These are phyloP conservation scores for Bufo bufo DNA, from an alignment of 2,113 vertebrate genomes.

Conservation along the genomic window DNA sequence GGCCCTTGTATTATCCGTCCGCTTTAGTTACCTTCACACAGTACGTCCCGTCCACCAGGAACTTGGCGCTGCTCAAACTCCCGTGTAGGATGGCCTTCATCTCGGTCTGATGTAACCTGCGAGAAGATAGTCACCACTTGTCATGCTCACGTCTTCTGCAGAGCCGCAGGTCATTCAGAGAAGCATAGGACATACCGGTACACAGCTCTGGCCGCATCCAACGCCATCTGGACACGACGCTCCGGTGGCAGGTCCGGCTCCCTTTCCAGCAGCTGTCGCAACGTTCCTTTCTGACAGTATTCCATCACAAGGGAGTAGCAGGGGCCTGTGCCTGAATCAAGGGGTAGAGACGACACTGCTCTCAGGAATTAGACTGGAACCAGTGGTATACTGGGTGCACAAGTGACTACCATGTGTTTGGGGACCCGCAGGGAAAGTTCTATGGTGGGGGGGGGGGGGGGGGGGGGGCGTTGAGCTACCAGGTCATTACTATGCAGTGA, in stretches of 20 bases:
- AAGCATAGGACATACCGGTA: conserved; percentile 74
- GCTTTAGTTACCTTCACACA: conserved; percentile 78
- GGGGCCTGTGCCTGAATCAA: conserved; percentile 69
- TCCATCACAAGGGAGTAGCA: conserved; percentile 85
- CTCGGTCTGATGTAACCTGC: conserved; percentile 82
- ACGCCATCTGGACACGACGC: conserved; percentile 72
- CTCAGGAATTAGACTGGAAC: not conserved
- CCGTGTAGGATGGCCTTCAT: conserved; percentile 76
- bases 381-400: not conserved
- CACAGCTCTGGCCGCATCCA: conserved; percentile 82
- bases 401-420: not conserved
- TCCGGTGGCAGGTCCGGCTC: conserved; percentile 69
- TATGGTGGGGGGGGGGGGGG: no score
- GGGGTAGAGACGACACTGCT: not conserved
- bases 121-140: not conserved
- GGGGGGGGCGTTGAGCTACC: no score
- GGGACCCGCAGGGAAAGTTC: no score
- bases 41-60: conserved; percentile 81
- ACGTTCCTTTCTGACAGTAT: conserved; percentile 82
- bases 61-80: conserved; percentile 82
- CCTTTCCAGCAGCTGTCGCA: conserved; percentile 77
- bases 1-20: not conserved
- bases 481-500: no score
- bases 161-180: not conserved
- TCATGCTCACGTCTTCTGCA: not conserved